phyloP scores from a whole-genome alignment of 2,888 invertebrate genomes.

The Eupithecia subumbrata region DNA sequence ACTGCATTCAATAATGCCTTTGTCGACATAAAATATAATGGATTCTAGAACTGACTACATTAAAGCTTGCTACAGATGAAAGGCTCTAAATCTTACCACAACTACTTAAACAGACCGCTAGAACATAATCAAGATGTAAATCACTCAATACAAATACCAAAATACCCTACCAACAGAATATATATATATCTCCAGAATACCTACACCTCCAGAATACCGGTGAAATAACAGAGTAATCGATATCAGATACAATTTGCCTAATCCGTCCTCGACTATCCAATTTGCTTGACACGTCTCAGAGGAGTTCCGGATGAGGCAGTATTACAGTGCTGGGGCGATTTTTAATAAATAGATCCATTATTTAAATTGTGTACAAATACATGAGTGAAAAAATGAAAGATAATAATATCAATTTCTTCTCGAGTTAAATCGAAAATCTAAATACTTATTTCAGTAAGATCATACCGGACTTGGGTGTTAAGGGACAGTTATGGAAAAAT shows the following conservation, averaged over 20 bases:
- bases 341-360: background rate
- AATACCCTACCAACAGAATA: background rate
- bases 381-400: background rate
- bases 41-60: background rate
- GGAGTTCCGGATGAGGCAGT: conserved; percentile 31
- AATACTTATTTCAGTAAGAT: no score
- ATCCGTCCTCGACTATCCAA: conserved; percentile 59
- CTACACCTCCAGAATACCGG: background rate
- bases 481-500: no score
- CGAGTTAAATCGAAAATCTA: no score
- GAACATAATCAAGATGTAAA: background rate
- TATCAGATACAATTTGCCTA: conserved; percentile 44
- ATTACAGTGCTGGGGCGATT: background rate
- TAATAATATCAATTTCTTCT: no score
- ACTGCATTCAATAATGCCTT: background rate
- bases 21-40: background rate
- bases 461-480: no score
- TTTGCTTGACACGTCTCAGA: conserved; percentile 53
- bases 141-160: conserved; percentile 4
- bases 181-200: background rate
- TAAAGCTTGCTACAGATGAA: background rate
- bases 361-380: background rate
- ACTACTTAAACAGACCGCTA: background rate
- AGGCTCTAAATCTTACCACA: background rate
- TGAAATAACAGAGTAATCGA: conserved; percentile 32